Evolutionary conservation across 2,888 invertebrate genomes (phyloP).

Genomic region (Melanchra persicariae): DNA sequence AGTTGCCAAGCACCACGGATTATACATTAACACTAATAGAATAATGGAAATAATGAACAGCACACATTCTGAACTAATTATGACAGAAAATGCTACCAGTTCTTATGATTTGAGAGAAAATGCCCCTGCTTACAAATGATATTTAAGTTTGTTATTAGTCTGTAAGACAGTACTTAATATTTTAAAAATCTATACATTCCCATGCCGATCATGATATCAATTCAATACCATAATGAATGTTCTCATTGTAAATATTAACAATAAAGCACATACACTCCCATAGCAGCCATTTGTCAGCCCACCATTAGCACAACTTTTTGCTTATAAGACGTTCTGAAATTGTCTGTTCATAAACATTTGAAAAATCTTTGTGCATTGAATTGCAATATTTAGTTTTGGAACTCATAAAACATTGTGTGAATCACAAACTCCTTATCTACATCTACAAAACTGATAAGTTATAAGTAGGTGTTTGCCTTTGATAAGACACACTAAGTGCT

Average conservation of each 20-base stretch:
- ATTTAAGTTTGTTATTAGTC: too few relatives aligned
- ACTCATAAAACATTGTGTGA: conserved; percentile 38
- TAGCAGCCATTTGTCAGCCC: too few relatives aligned
- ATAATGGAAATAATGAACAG: not conserved
- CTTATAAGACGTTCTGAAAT: not conserved
- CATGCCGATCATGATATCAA: not conserved
- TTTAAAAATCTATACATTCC: too few relatives aligned
- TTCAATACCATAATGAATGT: not conserved
- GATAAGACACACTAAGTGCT: conserved; percentile 56
- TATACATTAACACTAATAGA: too few relatives aligned
- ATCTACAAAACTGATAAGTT: conserved; percentile 60
- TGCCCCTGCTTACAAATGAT: too few relatives aligned
- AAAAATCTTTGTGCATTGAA: not conserved
- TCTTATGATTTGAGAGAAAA: conserved; percentile 2
- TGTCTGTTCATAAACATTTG: not conserved
- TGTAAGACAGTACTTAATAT: too few relatives aligned
- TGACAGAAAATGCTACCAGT: not conserved
- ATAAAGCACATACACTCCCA: not conserved
- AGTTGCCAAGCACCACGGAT: too few relatives aligned
- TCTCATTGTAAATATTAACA: not conserved
- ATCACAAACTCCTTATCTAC: conserved; percentile 54
- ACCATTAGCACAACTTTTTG: not conserved
- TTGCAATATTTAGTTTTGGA: not conserved
- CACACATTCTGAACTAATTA: not conserved
- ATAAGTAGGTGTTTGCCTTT: conserved; percentile 44